These are phyloP conservation scores for Ganaspis brasiliensis DNA, from an alignment of 2,888 invertebrate species.

Conservation along the genomic window DNA sequence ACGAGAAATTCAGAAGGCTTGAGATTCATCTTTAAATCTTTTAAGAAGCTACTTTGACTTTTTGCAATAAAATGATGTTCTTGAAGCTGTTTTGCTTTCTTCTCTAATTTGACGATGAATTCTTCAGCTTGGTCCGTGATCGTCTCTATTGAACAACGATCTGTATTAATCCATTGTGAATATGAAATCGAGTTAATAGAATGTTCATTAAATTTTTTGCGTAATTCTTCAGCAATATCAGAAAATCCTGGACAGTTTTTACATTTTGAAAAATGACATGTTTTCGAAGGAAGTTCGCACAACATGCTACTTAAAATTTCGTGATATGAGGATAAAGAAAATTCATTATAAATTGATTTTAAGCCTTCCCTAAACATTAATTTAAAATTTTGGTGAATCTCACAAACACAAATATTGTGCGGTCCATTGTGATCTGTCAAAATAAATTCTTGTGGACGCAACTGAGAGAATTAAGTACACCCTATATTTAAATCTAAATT, in stretches of 20 bases:
- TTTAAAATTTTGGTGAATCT: slow-evolving; percentile 1
- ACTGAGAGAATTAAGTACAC: neutral
- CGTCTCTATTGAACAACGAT: no score
- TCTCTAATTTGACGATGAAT: no score
- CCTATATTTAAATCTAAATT: neutral
- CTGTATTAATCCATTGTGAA: no score
- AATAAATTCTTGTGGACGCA: slow-evolving; percentile 2
- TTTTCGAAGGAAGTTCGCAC: neutral
- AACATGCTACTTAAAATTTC: slow-evolving; percentile 8
- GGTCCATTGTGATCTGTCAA: slow-evolving; percentile 13
- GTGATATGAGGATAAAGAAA: neutral
- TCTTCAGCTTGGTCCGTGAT: no score
- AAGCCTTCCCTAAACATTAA: neutral
- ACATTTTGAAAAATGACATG: slow-evolving; percentile 1
- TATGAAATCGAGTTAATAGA: neutral
- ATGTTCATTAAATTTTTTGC: neutral
- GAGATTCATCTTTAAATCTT: no score
- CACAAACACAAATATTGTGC: neutral
- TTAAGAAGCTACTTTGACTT: no score
- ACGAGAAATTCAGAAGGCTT: neutral
- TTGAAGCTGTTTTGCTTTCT: neutral
- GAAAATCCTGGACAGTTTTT: neutral
- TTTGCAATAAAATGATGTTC: no score
- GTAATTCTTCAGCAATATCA: neutral
- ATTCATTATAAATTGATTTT: neutral